A percentile compares a stretch with the other conserved stretches of the same genome.
Conservation (phyloP, 2,888 invertebrate genomes). For the Zeuzera pyrina region DNA sequence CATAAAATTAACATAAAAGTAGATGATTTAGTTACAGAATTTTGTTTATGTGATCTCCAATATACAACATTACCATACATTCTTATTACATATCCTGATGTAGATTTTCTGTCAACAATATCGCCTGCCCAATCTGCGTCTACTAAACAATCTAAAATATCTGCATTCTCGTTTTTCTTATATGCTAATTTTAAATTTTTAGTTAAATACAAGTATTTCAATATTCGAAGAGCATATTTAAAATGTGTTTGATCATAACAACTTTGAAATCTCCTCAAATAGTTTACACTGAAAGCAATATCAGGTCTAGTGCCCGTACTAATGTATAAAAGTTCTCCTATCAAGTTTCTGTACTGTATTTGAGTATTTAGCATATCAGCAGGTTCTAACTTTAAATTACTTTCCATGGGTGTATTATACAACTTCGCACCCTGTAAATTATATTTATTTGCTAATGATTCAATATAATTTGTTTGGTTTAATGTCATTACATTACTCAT, state of each 20-base stretch:
- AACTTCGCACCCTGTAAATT: neutral
- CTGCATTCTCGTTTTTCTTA: too few species aligned
- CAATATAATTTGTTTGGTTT: neutral
- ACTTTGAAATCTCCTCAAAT: neutral
- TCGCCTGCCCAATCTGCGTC: too few species aligned
- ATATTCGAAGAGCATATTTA: too few species aligned
- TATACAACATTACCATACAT: too few species aligned
- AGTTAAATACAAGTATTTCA: too few species aligned
- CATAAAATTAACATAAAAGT: neutral
- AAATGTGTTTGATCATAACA: too few species aligned
- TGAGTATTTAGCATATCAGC: neutral
- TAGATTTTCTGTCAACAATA: too few species aligned
- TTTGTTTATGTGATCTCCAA: neutral
- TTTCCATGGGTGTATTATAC: neutral
- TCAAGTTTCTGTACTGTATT: neutral
- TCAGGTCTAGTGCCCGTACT: conserved; percentile 1
- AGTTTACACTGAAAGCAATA: conserved; percentile 1
- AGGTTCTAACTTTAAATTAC: neutral
- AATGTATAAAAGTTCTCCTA: neutral
- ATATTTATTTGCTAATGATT: neutral
- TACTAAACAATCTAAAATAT: too few species aligned
- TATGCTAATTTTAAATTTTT: too few species aligned
- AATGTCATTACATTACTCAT: neutral
- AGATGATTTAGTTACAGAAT: neutral
- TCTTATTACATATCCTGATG: too few species aligned